Evolutionary conservation across 2,888 invertebrate genomes (phyloP).

Genomic region (Yponomeuta evonymella): DNA sequence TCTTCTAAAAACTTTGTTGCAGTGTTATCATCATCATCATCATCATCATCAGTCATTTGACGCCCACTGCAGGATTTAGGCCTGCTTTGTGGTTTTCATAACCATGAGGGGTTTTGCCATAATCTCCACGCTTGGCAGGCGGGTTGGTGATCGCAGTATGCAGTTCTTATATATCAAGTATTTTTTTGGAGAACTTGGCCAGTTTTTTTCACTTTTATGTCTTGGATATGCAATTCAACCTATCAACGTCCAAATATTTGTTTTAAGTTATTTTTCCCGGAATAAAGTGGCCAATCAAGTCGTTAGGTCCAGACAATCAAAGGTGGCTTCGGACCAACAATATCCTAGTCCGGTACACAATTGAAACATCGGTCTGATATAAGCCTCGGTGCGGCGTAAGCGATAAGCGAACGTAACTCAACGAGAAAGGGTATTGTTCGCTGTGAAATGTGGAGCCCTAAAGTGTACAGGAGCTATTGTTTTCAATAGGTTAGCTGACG

Average conservation of each 20-base stretch:
- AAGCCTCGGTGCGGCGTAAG: neutral
- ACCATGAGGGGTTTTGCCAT: no score
- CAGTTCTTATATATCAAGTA: no score
- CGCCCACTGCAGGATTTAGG: no score
- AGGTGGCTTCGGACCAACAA: conserved; percentile 10
- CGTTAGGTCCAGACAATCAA: conserved; percentile 12
- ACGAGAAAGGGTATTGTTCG: neutral
- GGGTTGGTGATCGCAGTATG: no score
- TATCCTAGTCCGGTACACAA: conserved; percentile 5
- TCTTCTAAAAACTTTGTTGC: no score
- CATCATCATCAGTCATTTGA: no score
- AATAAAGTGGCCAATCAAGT: conserved; percentile 1
- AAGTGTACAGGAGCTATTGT: neutral
- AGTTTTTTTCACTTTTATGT: no score
- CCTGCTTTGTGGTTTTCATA: no score
- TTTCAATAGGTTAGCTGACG: neutral
- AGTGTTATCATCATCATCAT: no score
- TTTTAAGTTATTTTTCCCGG: neutral
- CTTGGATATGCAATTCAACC: no score
- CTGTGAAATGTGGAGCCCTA: neutral
- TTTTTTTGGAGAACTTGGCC: no score
- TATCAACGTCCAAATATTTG: neutral
- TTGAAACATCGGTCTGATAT: conserved; percentile 8
- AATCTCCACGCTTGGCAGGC: no score
- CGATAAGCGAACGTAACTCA: neutral